Percentiles rank a stretch among this genome's conserved stretches.
phyloP scores from a whole-genome alignment of 2,888 invertebrate species.

The Apoda limacodes region DNA sequence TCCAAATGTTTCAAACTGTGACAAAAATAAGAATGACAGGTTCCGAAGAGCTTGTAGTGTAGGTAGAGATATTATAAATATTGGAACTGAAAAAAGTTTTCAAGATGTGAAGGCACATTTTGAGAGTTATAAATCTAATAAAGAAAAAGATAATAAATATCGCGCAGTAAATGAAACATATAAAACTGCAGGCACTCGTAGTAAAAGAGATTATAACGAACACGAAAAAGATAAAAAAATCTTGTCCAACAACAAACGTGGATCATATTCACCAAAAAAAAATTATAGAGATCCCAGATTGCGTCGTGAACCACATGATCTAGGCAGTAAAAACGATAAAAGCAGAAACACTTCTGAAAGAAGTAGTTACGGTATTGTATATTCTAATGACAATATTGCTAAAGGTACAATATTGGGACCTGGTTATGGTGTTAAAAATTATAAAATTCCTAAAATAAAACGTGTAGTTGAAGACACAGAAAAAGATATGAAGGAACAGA shows the following conservation, averaged over 20 bases:
- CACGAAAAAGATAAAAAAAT: too few relatives aligned
- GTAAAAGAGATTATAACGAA: too few relatives aligned
- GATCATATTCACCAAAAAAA: constrained; percentile 33
- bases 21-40: constrained; percentile 19
- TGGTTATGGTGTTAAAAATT: constrained; percentile 56
- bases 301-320: constrained; percentile 26
- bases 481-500: constrained; percentile 5
- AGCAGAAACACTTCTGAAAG: constrained; percentile 18
- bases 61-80: constrained; percentile 31
- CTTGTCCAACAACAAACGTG: constrained; percentile 14
- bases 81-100: constrained; percentile 29
- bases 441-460: constrained; percentile 63
- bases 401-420: constrained; percentile 46
- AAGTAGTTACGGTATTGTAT: constrained; percentile 42
- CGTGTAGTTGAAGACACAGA: constrained; percentile 26
- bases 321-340: constrained; percentile 22
- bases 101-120: constrained; percentile 52
- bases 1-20: constrained; percentile 1
- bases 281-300: constrained; percentile 47
- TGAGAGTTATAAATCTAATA: constrained; percentile 25
- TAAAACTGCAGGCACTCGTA: constrained; percentile 1
- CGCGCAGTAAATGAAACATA: neutral
- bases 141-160: neutral
- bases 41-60: constrained; percentile 47
- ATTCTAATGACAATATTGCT: constrained; percentile 54